phyloP scores from a whole-genome alignment of 2,888 invertebrate species.

The Drosophila leonis region DNA sequence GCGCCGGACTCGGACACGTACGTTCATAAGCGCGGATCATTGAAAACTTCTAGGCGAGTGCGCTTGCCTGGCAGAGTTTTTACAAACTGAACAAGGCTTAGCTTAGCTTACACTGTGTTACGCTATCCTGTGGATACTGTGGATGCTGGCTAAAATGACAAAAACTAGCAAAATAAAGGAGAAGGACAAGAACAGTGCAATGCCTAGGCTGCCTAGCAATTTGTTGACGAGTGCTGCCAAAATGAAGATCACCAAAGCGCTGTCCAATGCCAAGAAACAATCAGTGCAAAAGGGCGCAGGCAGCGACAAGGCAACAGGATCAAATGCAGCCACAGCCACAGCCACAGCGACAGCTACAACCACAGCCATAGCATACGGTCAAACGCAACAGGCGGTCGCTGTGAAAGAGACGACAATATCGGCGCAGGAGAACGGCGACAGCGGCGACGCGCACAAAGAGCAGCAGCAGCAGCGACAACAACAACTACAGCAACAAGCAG shows the following conservation, averaged over 20 bases:
- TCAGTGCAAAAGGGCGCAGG: conserved; percentile 34
- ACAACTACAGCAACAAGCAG: conserved; percentile 40
- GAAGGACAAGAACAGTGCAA: conserved; percentile 47
- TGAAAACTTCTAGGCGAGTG: conserved; percentile 26
- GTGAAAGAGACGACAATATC: conserved; percentile 62
- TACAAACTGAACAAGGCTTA: conserved; percentile 1
- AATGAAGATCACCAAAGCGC: conserved; percentile 80
- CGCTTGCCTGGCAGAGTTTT: conserved; percentile 13
- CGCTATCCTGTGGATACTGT: not conserved
- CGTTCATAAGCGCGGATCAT: conserved; percentile 52
- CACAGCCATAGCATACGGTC: conserved; percentile 34
- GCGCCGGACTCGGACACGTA: conserved; percentile 77
- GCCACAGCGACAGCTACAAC: conserved; percentile 12
- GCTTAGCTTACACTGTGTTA: conserved; percentile 4
- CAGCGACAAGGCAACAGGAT: conserved; percentile 47
- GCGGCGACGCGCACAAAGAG: conserved; percentile 21
- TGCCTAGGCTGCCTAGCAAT: conserved; percentile 26
- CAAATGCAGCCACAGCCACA: conserved; percentile 22
- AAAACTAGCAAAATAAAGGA: conserved; percentile 69
- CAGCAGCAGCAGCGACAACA: conserved; percentile 22
- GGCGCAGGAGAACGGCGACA: conserved; percentile 44
- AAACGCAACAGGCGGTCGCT: conserved; percentile 47
- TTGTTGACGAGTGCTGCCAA: conserved; percentile 79
- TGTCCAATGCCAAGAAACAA: conserved; percentile 69
- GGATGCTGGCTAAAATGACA: conserved; percentile 45